Conservation (phyloP, 37 sponge, comb jelly and placozoan genomes). For the Petrosia ficiformis region DNA sequence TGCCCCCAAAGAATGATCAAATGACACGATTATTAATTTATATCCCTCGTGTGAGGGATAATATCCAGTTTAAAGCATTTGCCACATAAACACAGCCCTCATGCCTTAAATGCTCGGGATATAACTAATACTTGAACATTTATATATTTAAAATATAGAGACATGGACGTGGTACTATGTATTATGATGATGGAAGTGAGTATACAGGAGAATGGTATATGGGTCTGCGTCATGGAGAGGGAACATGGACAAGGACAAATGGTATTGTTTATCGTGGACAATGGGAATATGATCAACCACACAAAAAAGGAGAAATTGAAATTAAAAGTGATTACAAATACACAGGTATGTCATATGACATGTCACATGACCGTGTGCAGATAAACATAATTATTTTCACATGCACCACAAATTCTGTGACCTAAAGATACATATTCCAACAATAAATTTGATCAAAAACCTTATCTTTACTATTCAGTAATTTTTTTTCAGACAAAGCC, state of each 20-base stretch:
- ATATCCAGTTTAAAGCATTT: no score
- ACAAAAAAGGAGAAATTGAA: conserved; percentile 43
- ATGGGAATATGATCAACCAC: conserved; percentile 73
- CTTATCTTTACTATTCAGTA: no score
- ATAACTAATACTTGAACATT: no score
- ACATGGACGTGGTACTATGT: conserved; percentile 77
- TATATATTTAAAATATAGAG: conserved; percentile 35
- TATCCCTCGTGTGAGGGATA: no score
- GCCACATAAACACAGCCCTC: no score
- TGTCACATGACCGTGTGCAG: not conserved
- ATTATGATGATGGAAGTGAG: conserved; percentile 60
- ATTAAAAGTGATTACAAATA: conserved; percentile 11
- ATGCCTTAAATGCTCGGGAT: no score
- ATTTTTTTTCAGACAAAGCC: no score
- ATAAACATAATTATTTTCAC: not conserved
- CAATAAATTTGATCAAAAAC: no score
- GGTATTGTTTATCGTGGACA: conserved; percentile 71
- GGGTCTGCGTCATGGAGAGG: conserved; percentile 77
- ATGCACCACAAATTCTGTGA: no score
- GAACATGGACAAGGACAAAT: conserved; percentile 57
- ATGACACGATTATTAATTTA: no score
- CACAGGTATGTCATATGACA: not conserved
- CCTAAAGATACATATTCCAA: no score
- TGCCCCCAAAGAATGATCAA: no score
- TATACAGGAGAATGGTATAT: conserved; percentile 81